A percentile compares a stretch with the other conserved stretches of the same genome.
These are phyloP conservation scores for Malurus leucopterus DNA, from an alignment of 2,797 vertebrate genomes.

Conservation along the genomic window DNA sequence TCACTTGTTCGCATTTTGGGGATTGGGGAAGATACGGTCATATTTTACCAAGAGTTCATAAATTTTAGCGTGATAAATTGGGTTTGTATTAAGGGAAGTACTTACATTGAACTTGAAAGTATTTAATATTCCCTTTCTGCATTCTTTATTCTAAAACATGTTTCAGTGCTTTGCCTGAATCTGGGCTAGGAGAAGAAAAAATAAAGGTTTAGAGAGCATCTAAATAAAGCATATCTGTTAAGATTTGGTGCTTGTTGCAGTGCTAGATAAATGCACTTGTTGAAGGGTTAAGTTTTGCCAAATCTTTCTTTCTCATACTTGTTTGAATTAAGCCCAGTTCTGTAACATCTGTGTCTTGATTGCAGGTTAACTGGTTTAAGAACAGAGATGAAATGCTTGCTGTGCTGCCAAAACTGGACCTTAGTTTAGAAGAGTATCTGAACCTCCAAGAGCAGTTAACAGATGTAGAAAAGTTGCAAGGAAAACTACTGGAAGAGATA, in stretches of 20 bases:
- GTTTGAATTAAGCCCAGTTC: background rate
- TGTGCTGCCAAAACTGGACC: slow-evolving; percentile 91
- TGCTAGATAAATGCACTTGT: background rate
- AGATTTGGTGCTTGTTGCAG: background rate
- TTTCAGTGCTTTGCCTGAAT: background rate
- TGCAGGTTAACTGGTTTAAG: slow-evolving; percentile 98
- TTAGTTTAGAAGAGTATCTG: slow-evolving; percentile 88
- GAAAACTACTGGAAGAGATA: slow-evolving; percentile 89
- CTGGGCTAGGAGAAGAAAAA: background rate
- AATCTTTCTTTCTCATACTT: background rate
- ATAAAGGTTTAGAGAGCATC: background rate
- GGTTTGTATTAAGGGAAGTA: background rate
- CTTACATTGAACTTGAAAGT: background rate
- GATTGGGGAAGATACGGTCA: background rate
- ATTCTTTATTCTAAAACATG: background rate
- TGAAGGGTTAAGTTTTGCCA: background rate
- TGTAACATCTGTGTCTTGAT: background rate
- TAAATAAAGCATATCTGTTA: background rate
- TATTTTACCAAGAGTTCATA: background rate
- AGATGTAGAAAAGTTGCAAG: slow-evolving; percentile 88
- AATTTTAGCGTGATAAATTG: background rate
- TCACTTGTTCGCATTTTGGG: background rate
- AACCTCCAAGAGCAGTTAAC: slow-evolving; percentile 88
- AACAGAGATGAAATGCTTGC: slow-evolving; percentile 95
- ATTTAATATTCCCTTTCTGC: background rate